Evolutionary conservation across 23 tunicate species (phyloP), one percentile per base, ranked within the genome.

Genomic region (Trididemnum nubilum): DNA sequence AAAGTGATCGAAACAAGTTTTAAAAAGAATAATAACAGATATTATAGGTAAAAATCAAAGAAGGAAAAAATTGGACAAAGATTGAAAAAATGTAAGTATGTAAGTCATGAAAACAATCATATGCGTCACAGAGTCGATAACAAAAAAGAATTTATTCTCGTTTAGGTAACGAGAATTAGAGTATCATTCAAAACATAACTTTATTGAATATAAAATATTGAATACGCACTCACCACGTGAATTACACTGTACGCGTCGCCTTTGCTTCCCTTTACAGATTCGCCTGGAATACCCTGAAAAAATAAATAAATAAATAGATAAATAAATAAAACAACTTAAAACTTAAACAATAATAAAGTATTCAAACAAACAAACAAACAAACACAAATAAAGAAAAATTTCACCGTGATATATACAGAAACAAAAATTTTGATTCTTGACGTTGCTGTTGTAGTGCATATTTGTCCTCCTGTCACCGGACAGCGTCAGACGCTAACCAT

Each of bases 231-330:
- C 58, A 93, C 98, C 69, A 93, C 87, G 51, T 93, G 98, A 51
- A 93, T 49, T 9, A 88, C 93, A 36, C 86, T 84, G 81, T 82
- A 93, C 23, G 98, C 77, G 19, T 80, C 98, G 34, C 98, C 98
- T 50, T 88, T 93, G 18, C 70, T 87, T 24, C 98, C 98, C 54
- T 93, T 93, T 29, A 88, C 57, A 2, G 93, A 65, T 2, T 33
- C 84, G 21, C 98, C 98, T 2, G 83, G 73, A 37, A 24, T 26
- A 32, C 89, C 93, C 98, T 93, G 77, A 76, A 70, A 23, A n/a
- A n/a, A 70, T 35, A 65, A 21, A 63, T 4, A 63, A 49, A 18
- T 12, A 49, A 9, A 49, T 49, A 49, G 12, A 18, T 9, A 49
- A 49, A 12, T 18, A 18, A 49, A 49, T 18, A 12, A 49, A 49